phyloP scores from a whole-genome alignment of 2,888 invertebrate species.

The Nomada fucata region DNA sequence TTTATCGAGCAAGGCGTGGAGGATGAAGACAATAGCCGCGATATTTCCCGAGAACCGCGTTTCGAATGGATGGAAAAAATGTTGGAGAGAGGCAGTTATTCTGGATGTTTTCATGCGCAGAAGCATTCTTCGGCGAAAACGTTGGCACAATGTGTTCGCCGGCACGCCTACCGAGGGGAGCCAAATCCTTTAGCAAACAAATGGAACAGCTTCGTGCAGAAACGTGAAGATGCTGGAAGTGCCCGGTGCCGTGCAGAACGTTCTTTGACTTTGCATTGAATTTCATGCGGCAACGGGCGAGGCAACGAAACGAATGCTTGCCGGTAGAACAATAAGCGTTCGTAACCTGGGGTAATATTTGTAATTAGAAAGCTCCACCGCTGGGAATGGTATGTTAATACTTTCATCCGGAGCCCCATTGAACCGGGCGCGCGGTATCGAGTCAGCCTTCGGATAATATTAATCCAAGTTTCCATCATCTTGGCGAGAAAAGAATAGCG shows the following conservation, averaged over 20 bases:
- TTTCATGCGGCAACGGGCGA: constrained; percentile 2
- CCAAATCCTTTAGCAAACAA: constrained; percentile 45
- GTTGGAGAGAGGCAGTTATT: neutral
- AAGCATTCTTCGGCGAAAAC: constrained; percentile 27
- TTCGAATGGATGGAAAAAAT: neutral
- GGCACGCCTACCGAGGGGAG: constrained; percentile 32
- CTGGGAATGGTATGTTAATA: no score
- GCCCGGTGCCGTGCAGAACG: neutral
- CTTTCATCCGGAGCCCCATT: no score
- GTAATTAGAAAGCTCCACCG: neutral
- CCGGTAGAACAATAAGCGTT: neutral
- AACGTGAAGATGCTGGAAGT: constrained; percentile 30
- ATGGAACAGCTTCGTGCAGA: constrained; percentile 18
- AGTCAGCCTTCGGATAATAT: constrained; percentile 19
- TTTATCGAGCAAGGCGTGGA: neutral
- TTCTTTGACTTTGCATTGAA: constrained; percentile 6
- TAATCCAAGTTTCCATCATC: constrained; percentile 44
- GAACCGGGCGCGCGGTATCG: constrained; percentile 11
- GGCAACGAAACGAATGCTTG: neutral
- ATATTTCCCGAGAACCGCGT: neutral
- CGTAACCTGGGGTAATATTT: neutral
- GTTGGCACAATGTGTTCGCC: constrained; percentile 43
- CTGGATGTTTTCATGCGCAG: constrained; percentile 10
- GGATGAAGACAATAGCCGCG: neutral
- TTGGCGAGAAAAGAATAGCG: constrained; percentile 18